Conservation (phyloP, 2,888 invertebrate species). For the Drosophila pseudotalamancana region DNA sequence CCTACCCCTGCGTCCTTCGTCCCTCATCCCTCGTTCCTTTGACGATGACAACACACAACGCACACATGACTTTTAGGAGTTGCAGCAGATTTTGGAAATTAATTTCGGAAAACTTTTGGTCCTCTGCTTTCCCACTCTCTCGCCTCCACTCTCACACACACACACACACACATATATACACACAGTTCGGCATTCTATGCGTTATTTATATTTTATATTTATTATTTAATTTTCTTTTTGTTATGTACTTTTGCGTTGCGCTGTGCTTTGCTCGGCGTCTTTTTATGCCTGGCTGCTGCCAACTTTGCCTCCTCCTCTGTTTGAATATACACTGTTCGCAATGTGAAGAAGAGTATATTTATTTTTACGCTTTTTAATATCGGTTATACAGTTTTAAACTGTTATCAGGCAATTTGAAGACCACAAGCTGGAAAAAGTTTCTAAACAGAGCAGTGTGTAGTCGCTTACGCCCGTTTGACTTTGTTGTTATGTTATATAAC, state of each 20-base stretch:
- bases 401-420: no score
- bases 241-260: slow-evolving; percentile 63
- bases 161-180: no score
- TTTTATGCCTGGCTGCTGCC: slow-evolving; percentile 65
- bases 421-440: no score
- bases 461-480: no score
- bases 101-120: slow-evolving; percentile 66
- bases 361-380: no score
- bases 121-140: slow-evolving; percentile 16
- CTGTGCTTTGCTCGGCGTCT: slow-evolving; percentile 25
- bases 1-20: background rate
- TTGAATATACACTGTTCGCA: background rate
- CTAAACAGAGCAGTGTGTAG: no score
- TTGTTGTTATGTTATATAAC: no score
- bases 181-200: slow-evolving; percentile 57
- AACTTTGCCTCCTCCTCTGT: slow-evolving; percentile 17
- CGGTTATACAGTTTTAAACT: background rate
- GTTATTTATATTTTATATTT: slow-evolving; percentile 75
- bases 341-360: background rate
- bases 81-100: slow-evolving; percentile 63
- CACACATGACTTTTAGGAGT: slow-evolving; percentile 33
- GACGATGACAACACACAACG: slow-evolving; percentile 50
- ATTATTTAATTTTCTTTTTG: slow-evolving; percentile 72
- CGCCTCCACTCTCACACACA: background rate
- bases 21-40: slow-evolving; percentile 13